Evolutionary conservation across 2,113 vertebrate species (phyloP).

Genomic region (Myiagra hebetior): DNA sequence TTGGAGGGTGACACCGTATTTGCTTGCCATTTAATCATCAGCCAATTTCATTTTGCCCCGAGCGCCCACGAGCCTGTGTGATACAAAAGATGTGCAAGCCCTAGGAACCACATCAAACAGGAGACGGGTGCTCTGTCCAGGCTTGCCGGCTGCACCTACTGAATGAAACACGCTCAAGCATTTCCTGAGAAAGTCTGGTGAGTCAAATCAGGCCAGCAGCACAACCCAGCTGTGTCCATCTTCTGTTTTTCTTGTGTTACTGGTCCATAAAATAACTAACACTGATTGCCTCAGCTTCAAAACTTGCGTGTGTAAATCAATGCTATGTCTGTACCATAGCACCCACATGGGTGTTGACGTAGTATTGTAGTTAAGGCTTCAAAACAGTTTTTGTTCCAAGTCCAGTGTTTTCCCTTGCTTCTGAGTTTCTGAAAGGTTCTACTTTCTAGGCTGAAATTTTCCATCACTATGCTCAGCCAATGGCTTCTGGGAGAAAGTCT

Average conservation of each 20-base stretch:
- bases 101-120: conserved; percentile 38
- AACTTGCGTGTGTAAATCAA: neutral
- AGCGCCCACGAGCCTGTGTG: neutral
- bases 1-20: neutral
- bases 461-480: conserved; percentile 36
- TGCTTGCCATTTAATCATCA: conserved; percentile 4
- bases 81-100: neutral
- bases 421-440: conserved; percentile 48
- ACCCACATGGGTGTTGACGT: neutral
- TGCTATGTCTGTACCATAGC: neutral
- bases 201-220: conserved; percentile 54
- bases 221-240: neutral
- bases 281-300: neutral
- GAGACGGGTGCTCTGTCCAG: neutral
- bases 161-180: conserved; percentile 42
- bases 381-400: conserved; percentile 41
- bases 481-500: conserved; percentile 21
- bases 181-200: conserved; percentile 52
- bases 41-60: neutral
- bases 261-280: conserved; percentile 40
- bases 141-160: conserved; percentile 36
- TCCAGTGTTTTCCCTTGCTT: neutral
- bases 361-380: conserved; percentile 1
- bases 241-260: conserved; percentile 22
- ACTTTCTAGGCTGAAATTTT: conserved; percentile 66